Percentiles rank a stretch among this genome's conserved stretches.
Evolutionary conservation across 1,140 invertebrate species (phyloP).

Genomic region (Trissolcus basalis): DNA sequence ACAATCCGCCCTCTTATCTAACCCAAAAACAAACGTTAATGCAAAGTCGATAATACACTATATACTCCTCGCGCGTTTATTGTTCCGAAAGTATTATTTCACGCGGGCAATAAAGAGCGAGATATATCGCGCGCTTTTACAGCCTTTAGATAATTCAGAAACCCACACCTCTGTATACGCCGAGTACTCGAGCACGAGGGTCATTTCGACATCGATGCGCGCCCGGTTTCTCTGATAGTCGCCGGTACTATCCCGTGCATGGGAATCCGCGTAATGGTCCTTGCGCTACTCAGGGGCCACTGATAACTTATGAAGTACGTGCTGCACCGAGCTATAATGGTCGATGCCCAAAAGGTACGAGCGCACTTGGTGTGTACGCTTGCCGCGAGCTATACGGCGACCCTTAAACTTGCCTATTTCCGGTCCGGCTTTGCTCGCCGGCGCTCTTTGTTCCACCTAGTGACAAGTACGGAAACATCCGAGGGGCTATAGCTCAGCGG

Average conservation of each 20-base stretch:
- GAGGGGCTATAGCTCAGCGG: slow-evolving; percentile 46
- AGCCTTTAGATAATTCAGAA: slow-evolving; percentile 41
- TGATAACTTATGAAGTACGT: slow-evolving; percentile 59
- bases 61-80: slow-evolving; percentile 12
- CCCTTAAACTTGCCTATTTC: slow-evolving; percentile 60
- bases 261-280: slow-evolving; percentile 54
- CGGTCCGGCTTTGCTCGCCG: slow-evolving; percentile 51
- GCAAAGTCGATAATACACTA: slow-evolving; percentile 25
- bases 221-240: slow-evolving; percentile 3
- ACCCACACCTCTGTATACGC: neutral
- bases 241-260: slow-evolving; percentile 17
- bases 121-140: slow-evolving; percentile 34
- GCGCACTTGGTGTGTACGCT: slow-evolving; percentile 28
- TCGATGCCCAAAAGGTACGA: slow-evolving; percentile 41
- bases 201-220: slow-evolving; percentile 42
- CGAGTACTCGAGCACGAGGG: slow-evolving; percentile 1
- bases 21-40: slow-evolving; percentile 14
- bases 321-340: slow-evolving; percentile 32
- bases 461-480: slow-evolving; percentile 60
- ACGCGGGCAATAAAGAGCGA: slow-evolving; percentile 39
- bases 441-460: slow-evolving; percentile 35
- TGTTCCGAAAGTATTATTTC: slow-evolving; percentile 44
- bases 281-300: slow-evolving; percentile 51
- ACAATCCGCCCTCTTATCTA: slow-evolving; percentile 32
- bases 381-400: slow-evolving; percentile 51